Conservation (phyloP, 2,888 invertebrate species). For the Trypoxylon attenuatum region DNA sequence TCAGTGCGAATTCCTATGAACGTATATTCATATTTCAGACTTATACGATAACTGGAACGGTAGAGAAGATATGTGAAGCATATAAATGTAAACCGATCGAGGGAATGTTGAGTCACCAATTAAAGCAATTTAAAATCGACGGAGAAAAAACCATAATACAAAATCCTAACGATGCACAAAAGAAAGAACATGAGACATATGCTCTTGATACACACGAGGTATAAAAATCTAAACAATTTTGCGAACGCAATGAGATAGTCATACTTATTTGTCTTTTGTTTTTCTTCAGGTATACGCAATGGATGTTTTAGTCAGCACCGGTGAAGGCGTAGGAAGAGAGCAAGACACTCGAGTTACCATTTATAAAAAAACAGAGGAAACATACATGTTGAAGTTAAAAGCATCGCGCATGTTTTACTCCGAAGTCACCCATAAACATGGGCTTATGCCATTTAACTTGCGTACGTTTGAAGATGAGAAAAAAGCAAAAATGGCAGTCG, state of each 20-base stretch:
- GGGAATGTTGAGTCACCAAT: constrained; percentile 95
- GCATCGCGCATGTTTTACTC: constrained; percentile 94
- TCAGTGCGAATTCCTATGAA: neutral
- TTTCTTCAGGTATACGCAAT: constrained; percentile 86
- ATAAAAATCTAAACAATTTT: too few relatives aligned
- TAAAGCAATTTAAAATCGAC: constrained; percentile 97
- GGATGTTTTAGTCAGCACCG: constrained; percentile 97
- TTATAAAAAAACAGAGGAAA: constrained; percentile 98
- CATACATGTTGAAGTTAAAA: constrained; percentile 97
- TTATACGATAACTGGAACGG: constrained; percentile 91
- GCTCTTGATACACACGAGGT: constrained; percentile 96
- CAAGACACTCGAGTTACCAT: constrained; percentile 96
- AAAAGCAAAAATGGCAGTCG: constrained; percentile 97
- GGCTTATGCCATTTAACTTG: constrained; percentile 98
- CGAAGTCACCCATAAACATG: constrained; percentile 93
- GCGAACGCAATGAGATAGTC: neutral
- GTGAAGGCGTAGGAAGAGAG: constrained; percentile 95
- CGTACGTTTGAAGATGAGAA: constrained; percentile 97
- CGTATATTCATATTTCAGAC: constrained; percentile 78
- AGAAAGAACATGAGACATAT: constrained; percentile 97
- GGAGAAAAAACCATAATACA: constrained; percentile 98
- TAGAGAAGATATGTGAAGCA: constrained; percentile 93
- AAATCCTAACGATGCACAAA: constrained; percentile 97
- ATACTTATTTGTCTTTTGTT: neutral
- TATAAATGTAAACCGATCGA: constrained; percentile 99